Conservation (phyloP, 2,888 invertebrate species). For the Drosophila sordidapex region DNA sequence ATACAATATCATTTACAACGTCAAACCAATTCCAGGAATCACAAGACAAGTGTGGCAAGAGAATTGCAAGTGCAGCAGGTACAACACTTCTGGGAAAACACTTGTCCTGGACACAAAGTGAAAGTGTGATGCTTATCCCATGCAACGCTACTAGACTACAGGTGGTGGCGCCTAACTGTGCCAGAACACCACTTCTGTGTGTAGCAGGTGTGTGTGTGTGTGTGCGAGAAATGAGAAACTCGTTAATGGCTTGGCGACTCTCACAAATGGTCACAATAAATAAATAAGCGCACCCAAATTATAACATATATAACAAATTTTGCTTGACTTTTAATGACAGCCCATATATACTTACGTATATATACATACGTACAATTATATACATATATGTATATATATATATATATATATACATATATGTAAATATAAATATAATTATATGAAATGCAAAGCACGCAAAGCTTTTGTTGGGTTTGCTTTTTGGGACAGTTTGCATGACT, state of each 20-base stretch:
- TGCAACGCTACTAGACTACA: slow-evolving; percentile 6
- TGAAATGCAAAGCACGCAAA: slow-evolving; percentile 70
- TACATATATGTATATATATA: slow-evolving; percentile 23
- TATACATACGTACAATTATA: slow-evolving; percentile 29
- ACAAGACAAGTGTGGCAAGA: slow-evolving; percentile 30
- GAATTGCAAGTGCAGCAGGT: slow-evolving; percentile 68
- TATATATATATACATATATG: slow-evolving; percentile 3
- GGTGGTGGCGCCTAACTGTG: slow-evolving; percentile 59
- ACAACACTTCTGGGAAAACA: slow-evolving; percentile 40
- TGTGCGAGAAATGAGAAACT: slow-evolving; percentile 12
- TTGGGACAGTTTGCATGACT: slow-evolving; percentile 68
- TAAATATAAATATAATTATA: slow-evolving; percentile 28
- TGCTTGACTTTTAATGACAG: slow-evolving; percentile 65
- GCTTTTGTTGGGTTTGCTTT: slow-evolving; percentile 43
- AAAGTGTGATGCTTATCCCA: slow-evolving; percentile 56
- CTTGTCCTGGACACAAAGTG: slow-evolving; percentile 37
- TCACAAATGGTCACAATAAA: slow-evolving; percentile 45
- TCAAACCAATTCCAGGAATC: slow-evolving; percentile 48
- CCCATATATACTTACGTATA: slow-evolving; percentile 40
- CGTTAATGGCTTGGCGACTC: slow-evolving; percentile 4
- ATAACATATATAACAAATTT: slow-evolving; percentile 73
- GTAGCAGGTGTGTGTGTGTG: slow-evolving; percentile 1
- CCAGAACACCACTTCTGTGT: neutral
- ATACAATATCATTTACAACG: slow-evolving; percentile 58
- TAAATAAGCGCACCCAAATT: slow-evolving; percentile 63